phyloP scores from a whole-genome alignment of 2,888 invertebrate genomes.

The Suillia variegata region DNA sequence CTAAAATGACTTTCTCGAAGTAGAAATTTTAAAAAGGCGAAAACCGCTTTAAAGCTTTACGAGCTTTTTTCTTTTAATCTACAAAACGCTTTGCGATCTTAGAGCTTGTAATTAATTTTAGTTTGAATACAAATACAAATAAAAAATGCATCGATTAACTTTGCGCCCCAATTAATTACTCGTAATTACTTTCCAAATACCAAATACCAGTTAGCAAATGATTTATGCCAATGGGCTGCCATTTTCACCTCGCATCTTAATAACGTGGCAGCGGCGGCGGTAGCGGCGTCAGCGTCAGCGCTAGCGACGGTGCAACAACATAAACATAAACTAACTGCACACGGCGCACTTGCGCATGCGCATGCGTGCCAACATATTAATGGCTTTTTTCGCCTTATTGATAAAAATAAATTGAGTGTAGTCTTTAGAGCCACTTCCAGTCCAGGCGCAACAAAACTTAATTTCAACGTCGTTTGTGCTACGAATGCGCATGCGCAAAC shows the following conservation, averaged over 20 bases:
- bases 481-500: slow-evolving; percentile 10
- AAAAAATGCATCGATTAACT: too few relatives aligned
- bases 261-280: too few relatives aligned
- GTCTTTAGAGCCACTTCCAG: neutral
- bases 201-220: slow-evolving; percentile 14
- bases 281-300: too few relatives aligned
- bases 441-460: slow-evolving; percentile 1
- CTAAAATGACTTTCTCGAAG: too few relatives aligned
- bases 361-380: slow-evolving; percentile 34
- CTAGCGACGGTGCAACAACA: neutral
- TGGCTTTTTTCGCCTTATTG: slow-evolving; percentile 14
- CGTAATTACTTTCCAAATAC: slow-evolving; percentile 16
- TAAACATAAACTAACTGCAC: neutral
- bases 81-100: too few relatives aligned
- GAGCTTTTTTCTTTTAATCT: too few relatives aligned
- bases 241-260: slow-evolving; percentile 20
- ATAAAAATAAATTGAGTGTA: neutral
- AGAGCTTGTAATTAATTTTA: too few relatives aligned
- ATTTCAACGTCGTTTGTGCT: neutral
- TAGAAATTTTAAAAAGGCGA: too few relatives aligned
- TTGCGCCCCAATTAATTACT: slow-evolving; percentile 14
- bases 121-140: too few relatives aligned
- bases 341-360: slow-evolving; percentile 13
- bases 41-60: too few relatives aligned
- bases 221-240: slow-evolving; percentile 19